Conservation (phyloP, 92 coral and sea anemone species). For the Phymanthus crucifer region DNA sequence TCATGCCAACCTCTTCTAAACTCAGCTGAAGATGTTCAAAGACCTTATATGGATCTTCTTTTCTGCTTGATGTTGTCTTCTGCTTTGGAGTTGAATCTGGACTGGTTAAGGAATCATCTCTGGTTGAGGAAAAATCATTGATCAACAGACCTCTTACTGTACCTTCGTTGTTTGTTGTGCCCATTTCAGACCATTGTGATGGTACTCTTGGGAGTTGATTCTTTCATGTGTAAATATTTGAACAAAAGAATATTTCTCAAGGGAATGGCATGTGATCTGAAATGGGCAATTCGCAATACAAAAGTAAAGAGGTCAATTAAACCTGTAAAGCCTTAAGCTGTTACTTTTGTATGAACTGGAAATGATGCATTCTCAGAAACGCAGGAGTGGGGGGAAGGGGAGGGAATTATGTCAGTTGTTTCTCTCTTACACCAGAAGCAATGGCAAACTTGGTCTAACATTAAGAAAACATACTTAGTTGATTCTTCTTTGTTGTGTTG, state of each 20-base stretch:
- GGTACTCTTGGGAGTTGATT: too few relatives aligned
- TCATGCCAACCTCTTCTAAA: constrained; percentile 84
- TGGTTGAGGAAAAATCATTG: neutral
- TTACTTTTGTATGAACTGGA: too few relatives aligned
- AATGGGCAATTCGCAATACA: neutral
- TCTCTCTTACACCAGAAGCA: neutral
- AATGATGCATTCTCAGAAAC: too few relatives aligned
- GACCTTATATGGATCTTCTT: constrained; percentile 81
- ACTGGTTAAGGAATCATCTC: neutral
- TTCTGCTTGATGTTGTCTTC: constrained; percentile 8
- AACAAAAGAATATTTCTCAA: too few relatives aligned
- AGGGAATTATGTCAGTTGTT: too few relatives aligned
- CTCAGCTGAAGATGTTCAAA: constrained; percentile 89
- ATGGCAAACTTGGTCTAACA: neutral
- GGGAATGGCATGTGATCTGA: too few relatives aligned
- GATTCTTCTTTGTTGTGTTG: constrained; percentile 25
- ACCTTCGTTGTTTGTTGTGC: too few relatives aligned
- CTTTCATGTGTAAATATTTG: too few relatives aligned
- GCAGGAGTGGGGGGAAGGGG: too few relatives aligned
- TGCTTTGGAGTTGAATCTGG: neutral
- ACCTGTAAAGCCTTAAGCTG: too few relatives aligned
- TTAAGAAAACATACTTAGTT: neutral
- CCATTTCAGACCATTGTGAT: too few relatives aligned
- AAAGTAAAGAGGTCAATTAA: too few relatives aligned
- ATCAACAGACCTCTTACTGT: neutral